These are phyloP conservation scores for Choreutis nemorana DNA, from an alignment of 2,888 invertebrate genomes.

Conservation along the genomic window DNA sequence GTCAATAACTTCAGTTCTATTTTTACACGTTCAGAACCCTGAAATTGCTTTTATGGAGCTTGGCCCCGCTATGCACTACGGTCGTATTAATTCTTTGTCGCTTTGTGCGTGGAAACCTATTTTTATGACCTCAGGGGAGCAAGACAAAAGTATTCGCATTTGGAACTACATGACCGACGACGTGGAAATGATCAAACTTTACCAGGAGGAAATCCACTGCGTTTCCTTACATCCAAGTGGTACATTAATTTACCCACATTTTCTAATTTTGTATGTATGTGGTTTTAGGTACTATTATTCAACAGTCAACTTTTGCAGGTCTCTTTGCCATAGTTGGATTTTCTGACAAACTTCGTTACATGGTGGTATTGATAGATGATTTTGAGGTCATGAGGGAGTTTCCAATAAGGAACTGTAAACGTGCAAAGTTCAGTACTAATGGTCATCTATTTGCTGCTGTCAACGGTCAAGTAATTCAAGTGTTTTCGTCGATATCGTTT, in stretches of 20 bases:
- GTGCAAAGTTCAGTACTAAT: conserved; percentile 81
- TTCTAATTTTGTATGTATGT: background rate
- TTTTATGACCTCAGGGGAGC: conserved; percentile 80
- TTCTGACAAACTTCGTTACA: conserved; percentile 87
- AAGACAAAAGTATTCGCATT: conserved; percentile 85
- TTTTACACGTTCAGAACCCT: conserved; percentile 56
- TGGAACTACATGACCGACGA: conserved; percentile 92
- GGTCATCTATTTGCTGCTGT: conserved; percentile 93
- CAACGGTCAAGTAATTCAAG: conserved; percentile 84
- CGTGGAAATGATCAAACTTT: conserved; percentile 80
- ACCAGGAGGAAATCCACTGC: conserved; percentile 82
- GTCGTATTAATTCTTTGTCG: conserved; percentile 80
- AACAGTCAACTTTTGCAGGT: conserved; percentile 67
- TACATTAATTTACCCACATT: conserved; percentile 8
- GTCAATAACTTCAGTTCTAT: conserved; percentile 4
- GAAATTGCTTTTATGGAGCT: conserved; percentile 71
- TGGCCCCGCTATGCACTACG: conserved; percentile 82
- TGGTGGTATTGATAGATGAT: conserved; percentile 89
- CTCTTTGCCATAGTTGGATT: conserved; percentile 89
- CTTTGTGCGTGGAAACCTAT: conserved; percentile 91
- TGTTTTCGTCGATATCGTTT: conserved; percentile 85
- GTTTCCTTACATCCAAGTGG: conserved; percentile 76
- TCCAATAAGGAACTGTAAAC: conserved; percentile 77
- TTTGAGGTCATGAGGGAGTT: conserved; percentile 78
- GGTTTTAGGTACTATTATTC: background rate